phyloP scores from a whole-genome alignment of 2,888 invertebrate genomes.

The Branchipolynoe longqiensis region DNA sequence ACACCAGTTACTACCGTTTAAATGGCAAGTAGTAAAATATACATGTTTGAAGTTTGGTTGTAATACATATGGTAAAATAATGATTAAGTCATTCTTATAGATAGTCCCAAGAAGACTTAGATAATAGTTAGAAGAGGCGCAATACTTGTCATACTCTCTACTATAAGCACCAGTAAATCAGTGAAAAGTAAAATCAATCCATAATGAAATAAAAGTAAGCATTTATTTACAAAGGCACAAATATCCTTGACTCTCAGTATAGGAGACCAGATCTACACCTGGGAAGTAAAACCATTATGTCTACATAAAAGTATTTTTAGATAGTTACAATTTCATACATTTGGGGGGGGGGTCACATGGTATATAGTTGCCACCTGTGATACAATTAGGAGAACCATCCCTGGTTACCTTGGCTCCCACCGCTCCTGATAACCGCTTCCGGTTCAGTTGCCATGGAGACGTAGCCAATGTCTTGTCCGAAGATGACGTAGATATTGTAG shows the following conservation, averaged over 20 bases:
- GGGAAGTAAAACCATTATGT: too few species aligned
- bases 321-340: neutral
- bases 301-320: too few species aligned
- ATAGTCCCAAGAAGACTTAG: neutral
- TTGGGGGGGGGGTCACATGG: too few species aligned
- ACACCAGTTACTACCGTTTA: too few species aligned
- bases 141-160: neutral
- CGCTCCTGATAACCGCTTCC: neutral
- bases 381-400: conserved; percentile 21
- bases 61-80: too few species aligned
- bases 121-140: neutral
- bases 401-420: conserved; percentile 14
- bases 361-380: too few species aligned
- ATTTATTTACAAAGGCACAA: neutral
- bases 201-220: neutral
- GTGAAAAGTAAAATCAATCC: neutral
- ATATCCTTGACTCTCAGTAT: neutral
- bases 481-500: conserved; percentile 37
- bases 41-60: too few species aligned
- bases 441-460: conserved; percentile 11
- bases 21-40: too few species aligned
- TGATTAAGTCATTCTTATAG: too few species aligned
- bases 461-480: conserved; percentile 35
- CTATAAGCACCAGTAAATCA: conserved; percentile 10
- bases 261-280: too few species aligned